A percentile compares a stretch with the other conserved stretches of the same genome.
Evolutionary conservation across 2,113 vertebrate species (phyloP).

Genomic region (Mugil cephalus): DNA sequence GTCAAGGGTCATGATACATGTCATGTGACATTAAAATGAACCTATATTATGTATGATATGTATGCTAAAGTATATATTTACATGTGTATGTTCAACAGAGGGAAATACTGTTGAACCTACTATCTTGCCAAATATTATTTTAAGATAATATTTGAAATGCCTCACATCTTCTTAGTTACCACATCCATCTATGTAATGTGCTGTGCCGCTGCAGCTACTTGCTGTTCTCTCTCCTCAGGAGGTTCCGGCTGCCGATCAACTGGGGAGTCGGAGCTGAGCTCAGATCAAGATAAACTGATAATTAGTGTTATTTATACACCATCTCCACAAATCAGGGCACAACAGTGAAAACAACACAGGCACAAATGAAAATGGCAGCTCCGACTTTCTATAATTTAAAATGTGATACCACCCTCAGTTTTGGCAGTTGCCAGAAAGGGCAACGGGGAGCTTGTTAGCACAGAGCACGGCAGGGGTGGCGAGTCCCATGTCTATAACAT

Average conservation of each 20-base stretch:
- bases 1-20: no score
- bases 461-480: conserved; percentile 10
- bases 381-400: conserved; percentile 31
- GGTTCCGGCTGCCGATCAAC: conserved; percentile 1
- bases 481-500: conserved; percentile 37
- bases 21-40: no score
- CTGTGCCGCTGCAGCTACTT: not conserved
- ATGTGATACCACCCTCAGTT: conserved; percentile 29
- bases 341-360: not conserved
- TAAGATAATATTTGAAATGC: no score
- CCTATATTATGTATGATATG: no score
- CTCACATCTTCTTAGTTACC: no score
- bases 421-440: conserved; percentile 48
- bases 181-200: not conserved
- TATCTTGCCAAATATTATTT: no score
- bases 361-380: conserved; percentile 9
- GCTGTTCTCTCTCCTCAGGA: not conserved
- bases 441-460: conserved; percentile 63
- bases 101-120: no score
- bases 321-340: conserved; percentile 4
- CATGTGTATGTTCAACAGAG: no score
- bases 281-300: conserved; percentile 32
- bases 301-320: conserved; percentile 39
- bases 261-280: conserved; percentile 3
- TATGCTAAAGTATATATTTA: no score